Percentiles rank a stretch among this genome's conserved stretches.
Conservation (phyloP, 2,888 invertebrate species). For the Machimus rusticus region DNA sequence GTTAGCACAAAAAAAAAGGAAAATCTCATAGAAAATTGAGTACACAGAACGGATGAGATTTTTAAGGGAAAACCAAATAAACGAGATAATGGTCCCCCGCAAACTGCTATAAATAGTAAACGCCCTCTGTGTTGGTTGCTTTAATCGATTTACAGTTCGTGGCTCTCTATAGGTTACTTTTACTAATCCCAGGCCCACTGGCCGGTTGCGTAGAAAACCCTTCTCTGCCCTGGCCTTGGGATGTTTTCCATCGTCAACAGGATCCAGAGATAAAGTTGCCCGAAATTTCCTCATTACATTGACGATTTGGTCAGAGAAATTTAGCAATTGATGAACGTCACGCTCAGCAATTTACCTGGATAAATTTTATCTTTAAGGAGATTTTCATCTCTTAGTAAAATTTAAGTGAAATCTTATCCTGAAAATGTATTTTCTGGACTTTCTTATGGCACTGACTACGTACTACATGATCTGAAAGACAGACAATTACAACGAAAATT, state of each 20-base stretch:
- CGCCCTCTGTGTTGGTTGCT: not conserved
- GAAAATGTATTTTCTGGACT: not conserved
- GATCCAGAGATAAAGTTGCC: not conserved
- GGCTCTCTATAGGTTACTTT: not conserved
- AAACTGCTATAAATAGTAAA: not conserved
- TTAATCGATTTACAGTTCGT: not conserved
- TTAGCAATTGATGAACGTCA: not conserved
- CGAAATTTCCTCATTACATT: not conserved
- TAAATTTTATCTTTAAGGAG: not conserved
- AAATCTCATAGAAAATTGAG: not conserved
- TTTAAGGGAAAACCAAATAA: not conserved
- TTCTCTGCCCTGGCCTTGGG: not conserved
- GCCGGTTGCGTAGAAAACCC: not conserved
- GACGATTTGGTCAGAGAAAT: not conserved
- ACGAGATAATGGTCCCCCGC: not conserved
- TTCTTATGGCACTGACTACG: not conserved
- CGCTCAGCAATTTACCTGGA: not conserved
- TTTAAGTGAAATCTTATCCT: not conserved
- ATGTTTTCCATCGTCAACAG: not conserved
- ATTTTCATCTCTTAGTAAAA: not conserved
- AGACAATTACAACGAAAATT: not conserved
- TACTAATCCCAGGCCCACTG: not conserved
- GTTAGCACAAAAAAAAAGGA: not conserved
- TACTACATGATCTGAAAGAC: no score
- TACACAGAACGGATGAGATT: not conserved